Base-by-base conservation (phyloP, 2,888 invertebrate species). In the Oasisia sp. region DNA sequence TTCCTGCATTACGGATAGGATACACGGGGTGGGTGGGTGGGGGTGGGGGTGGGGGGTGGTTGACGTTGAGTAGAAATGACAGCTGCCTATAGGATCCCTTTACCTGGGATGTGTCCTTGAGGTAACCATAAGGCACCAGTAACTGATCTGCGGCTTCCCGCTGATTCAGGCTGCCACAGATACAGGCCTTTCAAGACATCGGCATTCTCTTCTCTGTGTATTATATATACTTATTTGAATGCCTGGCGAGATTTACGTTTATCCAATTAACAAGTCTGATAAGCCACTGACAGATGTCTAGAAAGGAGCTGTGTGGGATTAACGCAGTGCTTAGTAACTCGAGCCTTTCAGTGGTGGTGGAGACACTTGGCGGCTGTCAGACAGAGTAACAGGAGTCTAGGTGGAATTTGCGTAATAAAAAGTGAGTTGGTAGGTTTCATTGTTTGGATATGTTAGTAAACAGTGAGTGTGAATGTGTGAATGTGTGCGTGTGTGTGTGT, bases 231-330 rank as follows among this genome's bases (percentile, higher is more conserved):
- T 32, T 90, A 90, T 90, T 7, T 90, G 32, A 90, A 90, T 90
- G 90, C 32, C 32, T 32, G n/a, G 90, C 14, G 32, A 90, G 90
- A 90, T 90, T 27, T 90, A 27, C 90, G 32, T 90, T 90, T 90
- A 90, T 90, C 90, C 90, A 90, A 90, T 90, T 90, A 90, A 90
- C 90, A 90, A 90, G 90, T 90, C 90, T 90, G 90, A 90, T 90
- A 90, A 32, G 90, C 4, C 90, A 90, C 27, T 90, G 90, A 90
- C 90, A 90, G 90, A 90, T 90, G 32, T 90, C 32, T 90, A 90
- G 19, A 90, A 90, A 90, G 90, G 90, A 32, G 90, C 90, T 32
- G 27, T 0, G 27, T 0, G 4, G 19, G 0, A 90, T 90, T 90
- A 90, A 90, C 27, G 8, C 90, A 90, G 90, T 90, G 19, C 90